Evolutionary conservation across 2,888 invertebrate genomes (phyloP), one percentile per base, ranked within the genome.

Genomic region (Hypomecis punctinalis): DNA sequence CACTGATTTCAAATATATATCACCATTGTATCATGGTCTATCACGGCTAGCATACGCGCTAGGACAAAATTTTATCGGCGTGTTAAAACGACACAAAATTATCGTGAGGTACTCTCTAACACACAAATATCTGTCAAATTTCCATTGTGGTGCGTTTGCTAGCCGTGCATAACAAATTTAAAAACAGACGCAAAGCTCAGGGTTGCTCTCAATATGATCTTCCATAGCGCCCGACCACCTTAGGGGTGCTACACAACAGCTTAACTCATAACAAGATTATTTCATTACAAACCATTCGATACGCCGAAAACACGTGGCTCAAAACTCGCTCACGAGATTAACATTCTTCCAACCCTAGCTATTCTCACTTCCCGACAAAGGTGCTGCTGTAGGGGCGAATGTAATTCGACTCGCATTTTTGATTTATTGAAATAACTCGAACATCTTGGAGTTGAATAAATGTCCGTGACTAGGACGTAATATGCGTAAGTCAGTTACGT

Each of bases 351-450:
- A 81, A 84, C 87, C 87, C 81, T 77, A 79, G 78, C 54, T 59
- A 43, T 57, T 57, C 11, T 40, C 23, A 43, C 55, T 61, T 43
- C 51, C 73, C 78, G 76, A 78, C 78, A 78, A 81, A 86, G 83
- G 82, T 78, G 78, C 80, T 80, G 72, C 77, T 76, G 76, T 79
- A 79, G 82, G 86, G 85, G 83, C 79, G 80, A 82, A 83, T 81
- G 91, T 86, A 89, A 91, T 89, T 86, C 87, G 90, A 91, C 84
- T 86, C 88, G 88, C 86, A 82, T 88, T 90, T 86, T 85, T 89
- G 90, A 92, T 92, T 91, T 92, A 93, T 91, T 88, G 89, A 86
- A 89, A 90, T 89, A 87, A 85, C 86, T 88, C 82, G 82, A 87
- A 88, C 85, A 84, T 86, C 85, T 88, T 83, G 79, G 85, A 86